Evolutionary conservation across 1,140 invertebrate genomes (phyloP).

Genomic region (Galleria mellonella): DNA sequence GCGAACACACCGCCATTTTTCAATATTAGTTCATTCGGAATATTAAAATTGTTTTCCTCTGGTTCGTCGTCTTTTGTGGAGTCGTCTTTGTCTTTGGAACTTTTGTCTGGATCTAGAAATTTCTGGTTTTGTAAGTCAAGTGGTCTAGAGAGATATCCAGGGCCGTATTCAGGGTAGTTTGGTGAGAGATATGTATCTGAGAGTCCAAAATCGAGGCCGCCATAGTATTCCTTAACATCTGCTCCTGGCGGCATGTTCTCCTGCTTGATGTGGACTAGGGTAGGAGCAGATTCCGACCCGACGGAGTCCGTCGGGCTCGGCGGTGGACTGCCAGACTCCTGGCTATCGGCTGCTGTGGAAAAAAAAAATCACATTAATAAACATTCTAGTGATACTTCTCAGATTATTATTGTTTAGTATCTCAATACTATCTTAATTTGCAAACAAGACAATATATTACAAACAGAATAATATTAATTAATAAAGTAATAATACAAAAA

Average conservation of each 20-base stretch:
- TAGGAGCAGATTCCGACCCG: constrained; percentile 57
- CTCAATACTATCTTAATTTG: no score
- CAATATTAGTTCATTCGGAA: constrained; percentile 66
- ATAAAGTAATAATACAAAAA: no score
- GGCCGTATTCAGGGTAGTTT: constrained; percentile 39
- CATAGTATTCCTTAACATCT: constrained; percentile 59
- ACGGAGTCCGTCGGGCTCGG: constrained; percentile 56
- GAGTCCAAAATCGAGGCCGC: constrained; percentile 47
- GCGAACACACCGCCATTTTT: constrained; percentile 75
- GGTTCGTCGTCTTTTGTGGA: constrained; percentile 34
- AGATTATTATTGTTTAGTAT: no score
- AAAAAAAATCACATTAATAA: background rate
- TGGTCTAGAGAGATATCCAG: constrained; percentile 37
- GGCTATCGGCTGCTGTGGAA: constrained; percentile 60
- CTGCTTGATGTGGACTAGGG: constrained; percentile 66
- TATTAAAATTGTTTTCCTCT: constrained; percentile 30
- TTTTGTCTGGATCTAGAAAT: constrained; percentile 39
- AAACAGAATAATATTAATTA: no score
- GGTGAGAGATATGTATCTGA: constrained; percentile 49
- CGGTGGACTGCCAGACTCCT: constrained; percentile 61
- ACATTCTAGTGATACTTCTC: background rate
- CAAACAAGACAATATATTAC: no score
- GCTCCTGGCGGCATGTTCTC: constrained; percentile 61
- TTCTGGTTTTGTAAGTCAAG: constrained; percentile 42
- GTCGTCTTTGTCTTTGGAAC: constrained; percentile 41